These are phyloP conservation scores for Turdus rufiventris DNA, from an alignment of 2,113 vertebrate species.

Conservation along the genomic window DNA sequence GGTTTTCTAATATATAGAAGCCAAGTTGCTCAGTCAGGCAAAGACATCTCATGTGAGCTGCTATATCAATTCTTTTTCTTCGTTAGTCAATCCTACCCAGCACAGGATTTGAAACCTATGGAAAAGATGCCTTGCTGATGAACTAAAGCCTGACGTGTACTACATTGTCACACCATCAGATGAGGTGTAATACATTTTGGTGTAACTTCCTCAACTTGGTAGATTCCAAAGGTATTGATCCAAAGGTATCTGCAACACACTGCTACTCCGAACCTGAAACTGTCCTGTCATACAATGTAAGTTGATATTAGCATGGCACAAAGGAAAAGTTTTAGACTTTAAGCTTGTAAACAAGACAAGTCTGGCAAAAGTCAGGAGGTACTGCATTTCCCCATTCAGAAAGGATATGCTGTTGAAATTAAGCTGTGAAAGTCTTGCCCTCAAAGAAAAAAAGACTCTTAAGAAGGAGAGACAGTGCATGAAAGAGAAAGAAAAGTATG, in stretches of 20 bases:
- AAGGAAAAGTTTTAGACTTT: background rate
- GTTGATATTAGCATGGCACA: background rate
- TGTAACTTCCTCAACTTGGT: background rate
- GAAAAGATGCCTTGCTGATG: background rate
- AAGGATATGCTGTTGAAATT: background rate
- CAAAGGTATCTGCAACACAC: background rate
- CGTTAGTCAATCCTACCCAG: background rate
- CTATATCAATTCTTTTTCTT: background rate
- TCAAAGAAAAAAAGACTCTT: background rate
- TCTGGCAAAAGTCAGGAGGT: background rate
- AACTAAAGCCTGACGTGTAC: background rate
- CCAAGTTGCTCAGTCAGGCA: background rate
- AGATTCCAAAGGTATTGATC: background rate
- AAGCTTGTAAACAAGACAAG: background rate
- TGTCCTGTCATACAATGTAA: rapidly evolving
- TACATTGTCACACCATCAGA: rapidly evolving
- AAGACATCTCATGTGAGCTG: background rate
- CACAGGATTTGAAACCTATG: background rate
- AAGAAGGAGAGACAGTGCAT: background rate
- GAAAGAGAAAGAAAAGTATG: background rate
- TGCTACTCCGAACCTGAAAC: background rate
- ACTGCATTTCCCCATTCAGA: background rate
- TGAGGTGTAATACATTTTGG: background rate
- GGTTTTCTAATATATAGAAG: background rate
- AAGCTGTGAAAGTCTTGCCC: background rate